Base-by-base conservation (phyloP, 1,140 invertebrate genomes). In the Hyposmocoma kahamanoa region DNA sequence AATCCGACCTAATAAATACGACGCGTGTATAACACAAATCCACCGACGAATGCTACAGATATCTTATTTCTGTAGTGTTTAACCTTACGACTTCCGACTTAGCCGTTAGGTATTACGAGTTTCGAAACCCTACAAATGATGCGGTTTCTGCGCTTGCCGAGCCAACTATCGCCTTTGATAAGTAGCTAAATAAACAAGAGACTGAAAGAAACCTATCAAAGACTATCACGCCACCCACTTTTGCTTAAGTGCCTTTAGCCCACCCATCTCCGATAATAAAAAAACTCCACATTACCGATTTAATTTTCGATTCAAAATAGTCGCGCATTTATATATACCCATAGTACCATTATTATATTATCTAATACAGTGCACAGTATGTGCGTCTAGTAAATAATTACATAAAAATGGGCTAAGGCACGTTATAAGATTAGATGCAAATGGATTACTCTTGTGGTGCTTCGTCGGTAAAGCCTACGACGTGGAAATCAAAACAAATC, bases 31-130 rank as follows among this genome's bases (percentile, higher is more conserved):
- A 21, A 11, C 47, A 47, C 53, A 49, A 61, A 59, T 53, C 56
- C 54, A 41, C 44, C 44, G 43, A 56, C 59, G 58, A 62, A 62
- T 59, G 49, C 60, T 66, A 69, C 75, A 70, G 63, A 77, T 85
- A 85, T 85, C 82, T 82, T 79, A 80, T 85, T 83, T 82, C 82
- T 84, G 62, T 80, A 80, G 79, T 71, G 62, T 83, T 85, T 85
- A 83, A 85, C 82, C 82, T 83, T 82, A 82, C 71, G 75, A 82
- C 69, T 85, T 85, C 81, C 81, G 72, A 81, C 78, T 79, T 76
- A 75, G 60, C 62, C 54, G 72, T 73, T 67, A 70, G 68, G 70
- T 62, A 74, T 76, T 75, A 77, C 78, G 81, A 82, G 67, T 82
- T 59, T 73, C 39, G 79, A 83, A 85, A 67, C 79, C 79, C 44